Evolutionary conservation across 2,888 invertebrate genomes (phyloP), one percentile per base, ranked within the genome.

Genomic region (Calliscelio sp.): DNA sequence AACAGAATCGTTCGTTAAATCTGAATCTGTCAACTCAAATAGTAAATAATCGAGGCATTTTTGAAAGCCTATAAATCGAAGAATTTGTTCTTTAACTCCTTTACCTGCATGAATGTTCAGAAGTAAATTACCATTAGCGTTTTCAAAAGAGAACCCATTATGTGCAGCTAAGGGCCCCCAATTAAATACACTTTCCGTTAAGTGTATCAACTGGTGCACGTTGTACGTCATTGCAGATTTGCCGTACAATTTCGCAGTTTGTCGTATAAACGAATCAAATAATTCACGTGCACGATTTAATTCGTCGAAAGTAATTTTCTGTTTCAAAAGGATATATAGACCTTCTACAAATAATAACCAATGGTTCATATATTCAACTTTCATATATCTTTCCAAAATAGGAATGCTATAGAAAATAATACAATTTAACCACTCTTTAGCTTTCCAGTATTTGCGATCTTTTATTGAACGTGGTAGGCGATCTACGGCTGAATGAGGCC

Each of bases 121-220:
- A 11, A 59, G 14, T 20, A 59, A 22, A 22, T 8, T 2, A 6
- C 59, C 59, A 32, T 65, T 65, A 20, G 32, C 49, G 49, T 65
- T 46, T 49, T 65, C 49, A 20, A 65, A 65, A 8, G 32, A 3
- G 22, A 49, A 65, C 14, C 65, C 65, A 49, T 28, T 65, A n/a
- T 65, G 65, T 5, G 32, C 18, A 10, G 7, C 2, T 14, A 49
- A n/a, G 14, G 46, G 65, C 16, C 65, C 65, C 49, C 65, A 65
- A 32, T 65, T 1, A n/a, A 24, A 20, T 2, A 49, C 65, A 20
- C 49, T 49, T 49, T 46, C 49, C 0, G 14, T 7, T 2, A 65
- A 49, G 41, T 65, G 65, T 14, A 20, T 28, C n/a, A 49, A 1
- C 10, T 49, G 49, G 20, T 65, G 65, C 14, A 49, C 11, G 46